These are phyloP conservation scores for Notothenia coriiceps DNA, from an alignment of 2,113 vertebrate genomes.

Conservation along the genomic window DNA sequence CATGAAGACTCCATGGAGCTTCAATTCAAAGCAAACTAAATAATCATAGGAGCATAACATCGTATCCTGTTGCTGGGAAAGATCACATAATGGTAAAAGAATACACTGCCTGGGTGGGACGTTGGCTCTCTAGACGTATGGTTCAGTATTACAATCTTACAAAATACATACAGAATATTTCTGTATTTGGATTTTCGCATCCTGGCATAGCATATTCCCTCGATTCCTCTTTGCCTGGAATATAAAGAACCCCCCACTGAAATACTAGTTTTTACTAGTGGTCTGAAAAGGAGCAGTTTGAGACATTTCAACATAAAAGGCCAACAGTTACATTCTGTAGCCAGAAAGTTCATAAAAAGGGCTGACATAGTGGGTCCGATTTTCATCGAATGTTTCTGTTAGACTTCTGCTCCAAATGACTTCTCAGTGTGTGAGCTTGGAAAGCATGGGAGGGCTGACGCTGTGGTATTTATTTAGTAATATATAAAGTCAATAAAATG, in stretches of 20 bases:
- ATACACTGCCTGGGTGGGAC: not conserved
- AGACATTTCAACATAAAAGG: not conserved
- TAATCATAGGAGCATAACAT: not conserved
- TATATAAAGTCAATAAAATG: not conserved
- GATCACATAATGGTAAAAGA: conserved; percentile 1
- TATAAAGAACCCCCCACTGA: not conserved
- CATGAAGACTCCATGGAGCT: not conserved
- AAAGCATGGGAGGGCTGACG: not conserved
- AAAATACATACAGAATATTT: not conserved
- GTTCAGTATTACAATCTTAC: not conserved
- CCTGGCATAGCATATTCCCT: conserved; percentile 1
- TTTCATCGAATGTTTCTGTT: not conserved
- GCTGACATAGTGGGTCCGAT: not conserved
- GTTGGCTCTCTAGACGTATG: not conserved
- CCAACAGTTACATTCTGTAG: not conserved
- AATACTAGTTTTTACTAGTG: not conserved
- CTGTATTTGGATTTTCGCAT: not conserved
- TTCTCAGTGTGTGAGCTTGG: not conserved
- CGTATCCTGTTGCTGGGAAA: not conserved
- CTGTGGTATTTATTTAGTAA: not conserved
- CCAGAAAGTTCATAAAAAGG: not conserved
- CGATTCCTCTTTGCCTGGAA: not conserved
- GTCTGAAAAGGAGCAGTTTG: not conserved
- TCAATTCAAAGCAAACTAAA: not conserved
- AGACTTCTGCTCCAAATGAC: not conserved